Evolutionary conservation across 2,888 invertebrate genomes (phyloP).

Genomic region (Pediacus dermestoides): DNA sequence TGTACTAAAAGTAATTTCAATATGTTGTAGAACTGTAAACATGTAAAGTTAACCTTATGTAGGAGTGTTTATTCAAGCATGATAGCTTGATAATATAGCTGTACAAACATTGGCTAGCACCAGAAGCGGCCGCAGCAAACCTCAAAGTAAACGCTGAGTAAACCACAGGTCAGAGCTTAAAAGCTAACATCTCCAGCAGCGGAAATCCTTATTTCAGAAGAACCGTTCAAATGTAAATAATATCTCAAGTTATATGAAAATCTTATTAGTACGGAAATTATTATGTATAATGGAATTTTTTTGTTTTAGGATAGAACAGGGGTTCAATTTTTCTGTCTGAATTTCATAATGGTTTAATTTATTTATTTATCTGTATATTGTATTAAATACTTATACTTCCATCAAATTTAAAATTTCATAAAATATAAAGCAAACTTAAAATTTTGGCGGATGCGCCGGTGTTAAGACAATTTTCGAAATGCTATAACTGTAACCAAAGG

Average conservation of each 20-base stretch:
- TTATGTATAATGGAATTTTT: no score
- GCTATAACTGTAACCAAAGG: no score
- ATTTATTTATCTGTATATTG: no score
- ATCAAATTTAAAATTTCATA: no score
- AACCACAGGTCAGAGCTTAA: conserved; percentile 29
- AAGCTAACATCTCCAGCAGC: conserved; percentile 24
- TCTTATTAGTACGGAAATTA: no score
- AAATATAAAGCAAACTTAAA: no score
- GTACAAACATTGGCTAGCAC: conserved; percentile 27
- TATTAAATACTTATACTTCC: no score
- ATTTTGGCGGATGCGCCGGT: no score
- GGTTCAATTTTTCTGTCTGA: no score
- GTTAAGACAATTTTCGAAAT: no score
- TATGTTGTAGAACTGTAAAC: conserved; percentile 20
- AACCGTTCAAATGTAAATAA: conserved; percentile 5
- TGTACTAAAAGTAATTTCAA: conserved; percentile 23
- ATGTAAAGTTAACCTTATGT: conserved; percentile 23
- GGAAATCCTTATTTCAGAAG: conserved; percentile 8
- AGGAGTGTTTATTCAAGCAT: conserved; percentile 30
- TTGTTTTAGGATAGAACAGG: no score
- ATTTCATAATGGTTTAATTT: no score
- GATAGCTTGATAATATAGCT: conserved; percentile 33
- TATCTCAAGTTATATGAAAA: conserved; percentile 3
- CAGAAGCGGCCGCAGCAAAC: conserved; percentile 26
- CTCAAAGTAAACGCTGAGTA: conserved; percentile 33